Evolutionary conservation across 2,797 vertebrate species (phyloP).

Genomic region (Nannoperca australis): DNA sequence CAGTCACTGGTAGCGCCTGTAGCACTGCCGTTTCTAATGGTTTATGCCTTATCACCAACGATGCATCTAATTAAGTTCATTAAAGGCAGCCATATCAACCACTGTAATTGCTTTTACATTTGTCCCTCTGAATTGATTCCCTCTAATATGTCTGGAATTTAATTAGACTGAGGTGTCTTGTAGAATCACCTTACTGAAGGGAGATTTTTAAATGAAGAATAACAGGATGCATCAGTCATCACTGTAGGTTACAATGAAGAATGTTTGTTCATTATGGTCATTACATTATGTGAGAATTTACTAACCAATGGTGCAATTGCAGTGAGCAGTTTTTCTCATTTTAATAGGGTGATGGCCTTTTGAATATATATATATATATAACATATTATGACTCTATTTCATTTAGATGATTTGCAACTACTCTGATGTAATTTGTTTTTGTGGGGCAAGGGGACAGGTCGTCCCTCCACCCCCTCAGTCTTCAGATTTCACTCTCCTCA

Average conservation of each 20-base stretch:
- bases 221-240: constrained; percentile 10
- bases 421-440: constrained; percentile 82
- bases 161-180: constrained; percentile 52
- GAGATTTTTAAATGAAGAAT: constrained; percentile 29
- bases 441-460: constrained; percentile 69
- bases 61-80: constrained; percentile 59
- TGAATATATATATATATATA: no score
- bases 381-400: no score
- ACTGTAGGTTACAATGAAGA: neutral
- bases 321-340: constrained; percentile 14
- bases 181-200: constrained; percentile 45
- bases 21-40: constrained; percentile 12
- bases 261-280: neutral
- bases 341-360: constrained; percentile 15
- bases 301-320: constrained; percentile 8
- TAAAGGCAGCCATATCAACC: constrained; percentile 37
- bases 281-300: constrained; percentile 1
- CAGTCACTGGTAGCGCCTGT: constrained; percentile 14
- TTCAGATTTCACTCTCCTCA: constrained; percentile 34
- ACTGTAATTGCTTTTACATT: constrained; percentile 57
- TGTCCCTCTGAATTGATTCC: constrained; percentile 47
- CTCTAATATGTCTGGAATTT: constrained; percentile 59
- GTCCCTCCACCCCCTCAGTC: constrained; percentile 4
- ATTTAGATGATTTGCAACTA: constrained; percentile 78
- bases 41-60: constrained; percentile 49